Evolutionary conservation across 2,888 invertebrate genomes (phyloP).

Genomic region (Macrostomum cliftonense): DNA sequence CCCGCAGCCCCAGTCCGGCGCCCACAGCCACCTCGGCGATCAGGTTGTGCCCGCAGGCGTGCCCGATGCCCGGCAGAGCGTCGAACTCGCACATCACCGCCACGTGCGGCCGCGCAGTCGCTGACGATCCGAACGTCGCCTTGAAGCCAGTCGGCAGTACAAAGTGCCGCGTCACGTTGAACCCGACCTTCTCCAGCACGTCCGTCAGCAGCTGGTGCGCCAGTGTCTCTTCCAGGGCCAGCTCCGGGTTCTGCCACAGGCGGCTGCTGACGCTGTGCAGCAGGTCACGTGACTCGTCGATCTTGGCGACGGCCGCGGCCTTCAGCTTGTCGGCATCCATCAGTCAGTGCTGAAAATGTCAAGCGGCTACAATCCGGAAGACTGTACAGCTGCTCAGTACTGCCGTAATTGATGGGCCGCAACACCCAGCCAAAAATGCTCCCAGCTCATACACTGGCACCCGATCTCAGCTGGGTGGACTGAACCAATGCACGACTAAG

Average conservation of each 20-base stretch:
- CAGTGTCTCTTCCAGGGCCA: constrained; percentile 21
- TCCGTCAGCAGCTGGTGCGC: constrained; percentile 23
- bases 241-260: constrained; percentile 28
- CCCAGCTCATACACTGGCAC: no score
- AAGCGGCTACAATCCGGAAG: no score
- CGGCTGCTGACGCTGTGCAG: background rate
- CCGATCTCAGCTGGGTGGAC: no score
- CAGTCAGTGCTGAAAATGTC: no score
- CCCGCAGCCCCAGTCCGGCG: constrained; percentile 23
- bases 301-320: no score
- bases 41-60: constrained; percentile 36
- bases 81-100: constrained; percentile 35
- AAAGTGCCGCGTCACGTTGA: constrained; percentile 17
- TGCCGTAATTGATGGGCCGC: no score
- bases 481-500: no score
- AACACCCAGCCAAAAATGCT: no score
- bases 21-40: constrained; percentile 30
- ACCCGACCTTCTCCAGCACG: constrained; percentile 21
- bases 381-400: no score
- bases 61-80: constrained; percentile 32
- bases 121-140: constrained; percentile 17
- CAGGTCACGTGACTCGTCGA: background rate
- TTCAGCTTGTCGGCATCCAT: no score
- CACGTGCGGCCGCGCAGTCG: constrained; percentile 29
- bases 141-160: constrained; percentile 18